phyloP scores from a whole-genome alignment of 2,888 invertebrate genomes.

The Hoplodrina ambigua region DNA sequence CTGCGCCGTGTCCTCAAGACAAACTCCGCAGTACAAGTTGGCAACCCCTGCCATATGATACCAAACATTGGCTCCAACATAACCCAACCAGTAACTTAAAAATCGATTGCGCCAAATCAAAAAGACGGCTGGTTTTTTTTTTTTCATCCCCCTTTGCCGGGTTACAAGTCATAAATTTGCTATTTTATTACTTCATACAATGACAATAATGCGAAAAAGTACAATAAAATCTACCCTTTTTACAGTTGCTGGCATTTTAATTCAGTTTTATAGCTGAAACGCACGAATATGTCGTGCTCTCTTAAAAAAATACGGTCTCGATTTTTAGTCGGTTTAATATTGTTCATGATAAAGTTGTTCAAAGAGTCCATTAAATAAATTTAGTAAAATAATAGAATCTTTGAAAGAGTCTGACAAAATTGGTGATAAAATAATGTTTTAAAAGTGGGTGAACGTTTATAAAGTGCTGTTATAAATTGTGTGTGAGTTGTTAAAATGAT shows the following conservation, averaged over 20 bases:
- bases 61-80: background rate
- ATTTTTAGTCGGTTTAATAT: background rate
- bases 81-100: background rate
- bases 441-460: background rate
- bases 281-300: constrained; percentile 30
- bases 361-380: constrained; percentile 9
- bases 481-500: constrained; percentile 15
- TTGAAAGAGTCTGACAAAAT: background rate
- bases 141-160: background rate
- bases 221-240: constrained; percentile 51
- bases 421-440: background rate
- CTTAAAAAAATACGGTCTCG: background rate
- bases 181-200: constrained; percentile 56
- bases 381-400: background rate
- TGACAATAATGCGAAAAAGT: constrained; percentile 39
- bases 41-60: too few relatives aligned
- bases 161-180: constrained; percentile 39
- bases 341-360: constrained; percentile 27
- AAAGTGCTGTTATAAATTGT: constrained; percentile 4
- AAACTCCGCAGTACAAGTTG: too few relatives aligned
- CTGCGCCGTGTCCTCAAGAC: too few relatives aligned
- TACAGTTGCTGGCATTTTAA: constrained; percentile 45
- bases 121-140: constrained; percentile 1
- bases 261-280: constrained; percentile 5
- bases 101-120: background rate